phyloP scores from a whole-genome alignment of 2,113 vertebrate species.

The Poicephalus gulielmi region DNA sequence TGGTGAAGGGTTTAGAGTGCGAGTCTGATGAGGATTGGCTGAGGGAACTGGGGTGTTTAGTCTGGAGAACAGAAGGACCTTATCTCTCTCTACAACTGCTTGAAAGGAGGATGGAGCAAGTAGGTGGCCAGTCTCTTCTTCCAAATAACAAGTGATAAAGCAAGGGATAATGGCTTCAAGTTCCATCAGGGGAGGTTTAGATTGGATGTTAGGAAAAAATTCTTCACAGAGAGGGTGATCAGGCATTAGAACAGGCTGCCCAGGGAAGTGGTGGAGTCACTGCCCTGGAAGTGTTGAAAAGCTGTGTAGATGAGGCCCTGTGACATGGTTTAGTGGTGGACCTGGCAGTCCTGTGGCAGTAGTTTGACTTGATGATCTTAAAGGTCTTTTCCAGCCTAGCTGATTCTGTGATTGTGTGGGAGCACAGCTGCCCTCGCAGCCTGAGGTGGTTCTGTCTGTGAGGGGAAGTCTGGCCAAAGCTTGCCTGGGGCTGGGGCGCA shows the following conservation, averaged over 20 bases:
- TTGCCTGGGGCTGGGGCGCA: rapidly evolving
- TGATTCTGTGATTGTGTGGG: background rate
- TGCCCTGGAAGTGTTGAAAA: background rate
- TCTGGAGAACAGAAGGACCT: background rate
- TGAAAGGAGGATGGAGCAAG: background rate
- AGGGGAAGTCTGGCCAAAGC: background rate
- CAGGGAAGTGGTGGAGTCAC: background rate
- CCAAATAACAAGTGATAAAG: background rate
- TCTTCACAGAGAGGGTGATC: background rate
- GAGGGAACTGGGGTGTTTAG: background rate
- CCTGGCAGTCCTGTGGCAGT: background rate
- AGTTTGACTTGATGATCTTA: background rate
- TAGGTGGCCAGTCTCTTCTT: background rate
- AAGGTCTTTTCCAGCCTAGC: background rate
- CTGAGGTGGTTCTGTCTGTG: rapidly evolving
- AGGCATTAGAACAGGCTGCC: background rate
- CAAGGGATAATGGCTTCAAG: background rate
- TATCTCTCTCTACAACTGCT: background rate
- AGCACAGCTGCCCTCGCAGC: background rate
- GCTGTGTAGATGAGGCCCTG: background rate
- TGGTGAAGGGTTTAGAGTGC: background rate
- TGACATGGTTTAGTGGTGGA: background rate
- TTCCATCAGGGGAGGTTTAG: background rate
- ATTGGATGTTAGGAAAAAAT: background rate
- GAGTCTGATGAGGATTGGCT: background rate